These are phyloP conservation scores for Callocephalon fimbriatum DNA, from an alignment of 2,113 vertebrate species.

Conservation along the genomic window DNA sequence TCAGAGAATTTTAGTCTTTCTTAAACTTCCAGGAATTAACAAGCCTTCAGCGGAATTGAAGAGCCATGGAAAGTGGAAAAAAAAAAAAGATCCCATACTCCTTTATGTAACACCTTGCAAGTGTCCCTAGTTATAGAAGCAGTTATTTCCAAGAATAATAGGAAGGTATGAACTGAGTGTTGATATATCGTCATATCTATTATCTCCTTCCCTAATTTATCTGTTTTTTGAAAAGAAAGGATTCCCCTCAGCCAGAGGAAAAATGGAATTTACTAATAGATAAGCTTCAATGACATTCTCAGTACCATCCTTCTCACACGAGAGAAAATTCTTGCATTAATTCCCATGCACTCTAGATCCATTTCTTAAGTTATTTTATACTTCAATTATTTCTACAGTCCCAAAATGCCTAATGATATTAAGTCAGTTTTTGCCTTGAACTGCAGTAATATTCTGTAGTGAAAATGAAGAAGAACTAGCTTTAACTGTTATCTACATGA, in stretches of 20 bases:
- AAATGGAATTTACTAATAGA: neutral
- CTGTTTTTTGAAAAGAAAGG: neutral
- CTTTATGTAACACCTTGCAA: neutral
- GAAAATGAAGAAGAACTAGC: neutral
- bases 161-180: neutral
- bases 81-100: neutral
- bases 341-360: neutral
- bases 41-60: neutral
- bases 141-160: neutral
- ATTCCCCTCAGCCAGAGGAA: neutral
- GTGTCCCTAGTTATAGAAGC: neutral
- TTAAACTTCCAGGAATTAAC: neutral
- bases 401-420: neutral
- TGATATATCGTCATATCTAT: neutral
- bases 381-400: neutral
- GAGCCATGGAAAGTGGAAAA: neutral
- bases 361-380: neutral
- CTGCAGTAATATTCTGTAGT: neutral
- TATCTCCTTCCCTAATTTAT: neutral
- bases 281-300: neutral
- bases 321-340: neutral
- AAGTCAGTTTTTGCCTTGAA: neutral
- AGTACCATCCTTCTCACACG: neutral
- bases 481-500: neutral
- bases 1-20: neutral